Evolutionary conservation across 2,888 invertebrate genomes (phyloP).

Genomic region (Himalopsyche kuldschensis): DNA sequence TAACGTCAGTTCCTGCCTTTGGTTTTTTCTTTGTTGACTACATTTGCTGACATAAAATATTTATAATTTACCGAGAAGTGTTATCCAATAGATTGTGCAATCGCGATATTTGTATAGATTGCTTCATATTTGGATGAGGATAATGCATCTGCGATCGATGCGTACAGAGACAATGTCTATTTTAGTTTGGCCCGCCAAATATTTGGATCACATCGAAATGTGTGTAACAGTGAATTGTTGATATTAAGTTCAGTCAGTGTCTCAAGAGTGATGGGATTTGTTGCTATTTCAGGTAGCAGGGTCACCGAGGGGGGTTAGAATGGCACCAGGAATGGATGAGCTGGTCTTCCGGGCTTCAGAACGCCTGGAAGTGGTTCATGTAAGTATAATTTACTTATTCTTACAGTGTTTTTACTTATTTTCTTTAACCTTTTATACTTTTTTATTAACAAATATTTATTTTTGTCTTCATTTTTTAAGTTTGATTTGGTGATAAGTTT

Average conservation of each 20-base stretch:
- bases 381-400: constrained; percentile 41
- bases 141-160: background rate
- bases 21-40: too few relatives aligned
- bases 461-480: too few relatives aligned
- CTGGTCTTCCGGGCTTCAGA: constrained; percentile 54
- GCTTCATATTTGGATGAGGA: constrained; percentile 14
- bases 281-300: background rate
- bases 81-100: constrained; percentile 38
- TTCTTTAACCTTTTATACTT: too few relatives aligned
- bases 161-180: constrained; percentile 17
- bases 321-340: constrained; percentile 51
- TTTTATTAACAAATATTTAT: too few relatives aligned
- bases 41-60: background rate
- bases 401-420: too few relatives aligned
- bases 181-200: constrained; percentile 19
- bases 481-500: too few relatives aligned
- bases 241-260: background rate
- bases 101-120: constrained; percentile 16
- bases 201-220: constrained; percentile 24
- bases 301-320: background rate
- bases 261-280: background rate
- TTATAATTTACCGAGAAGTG: background rate
- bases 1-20: too few relatives aligned
- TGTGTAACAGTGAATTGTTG: constrained; percentile 2
- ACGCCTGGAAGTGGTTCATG: constrained; percentile 56